Conservation (phyloP, 2,888 invertebrate species). For the Lasioglossum leucozonium region DNA sequence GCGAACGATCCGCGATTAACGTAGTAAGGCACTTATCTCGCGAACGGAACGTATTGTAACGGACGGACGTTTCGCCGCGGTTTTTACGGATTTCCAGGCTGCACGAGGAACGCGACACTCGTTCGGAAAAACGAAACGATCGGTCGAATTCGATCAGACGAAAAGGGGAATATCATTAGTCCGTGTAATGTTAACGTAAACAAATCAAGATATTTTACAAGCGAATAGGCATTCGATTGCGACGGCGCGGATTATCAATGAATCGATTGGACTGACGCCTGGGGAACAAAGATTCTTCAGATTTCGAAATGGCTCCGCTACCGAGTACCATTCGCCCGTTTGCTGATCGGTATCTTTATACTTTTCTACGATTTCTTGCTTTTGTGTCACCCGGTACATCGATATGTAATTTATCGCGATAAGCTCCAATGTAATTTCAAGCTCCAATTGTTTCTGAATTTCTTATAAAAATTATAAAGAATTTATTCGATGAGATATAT, state of each 20-base stretch:
- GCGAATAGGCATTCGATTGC: slow-evolving; percentile 64
- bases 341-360: background rate
- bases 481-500: background rate
- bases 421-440: background rate
- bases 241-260: slow-evolving; percentile 34
- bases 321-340: background rate
- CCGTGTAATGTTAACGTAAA: slow-evolving; percentile 60
- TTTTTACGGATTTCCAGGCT: slow-evolving; percentile 49
- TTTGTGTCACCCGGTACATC: background rate
- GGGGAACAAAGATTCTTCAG: slow-evolving; percentile 8
- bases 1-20: slow-evolving; percentile 4
- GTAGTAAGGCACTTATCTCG: slow-evolving; percentile 10
- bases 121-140: slow-evolving; percentile 41
- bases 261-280: slow-evolving; percentile 7
- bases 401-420: no score
- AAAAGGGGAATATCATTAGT: slow-evolving; percentile 60
- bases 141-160: slow-evolving; percentile 60
- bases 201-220: slow-evolving; percentile 73
- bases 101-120: slow-evolving; percentile 3
- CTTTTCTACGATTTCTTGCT: background rate
- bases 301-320: background rate
- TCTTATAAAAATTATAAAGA: background rate
- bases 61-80: slow-evolving; percentile 42
- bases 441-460: background rate
- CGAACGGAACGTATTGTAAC: slow-evolving; percentile 32